A percentile compares a stretch with the other conserved stretches of the same genome.
Conservation (phyloP, 2,797 vertebrate species). For the Sternarchorhynchus goeldii region DNA sequence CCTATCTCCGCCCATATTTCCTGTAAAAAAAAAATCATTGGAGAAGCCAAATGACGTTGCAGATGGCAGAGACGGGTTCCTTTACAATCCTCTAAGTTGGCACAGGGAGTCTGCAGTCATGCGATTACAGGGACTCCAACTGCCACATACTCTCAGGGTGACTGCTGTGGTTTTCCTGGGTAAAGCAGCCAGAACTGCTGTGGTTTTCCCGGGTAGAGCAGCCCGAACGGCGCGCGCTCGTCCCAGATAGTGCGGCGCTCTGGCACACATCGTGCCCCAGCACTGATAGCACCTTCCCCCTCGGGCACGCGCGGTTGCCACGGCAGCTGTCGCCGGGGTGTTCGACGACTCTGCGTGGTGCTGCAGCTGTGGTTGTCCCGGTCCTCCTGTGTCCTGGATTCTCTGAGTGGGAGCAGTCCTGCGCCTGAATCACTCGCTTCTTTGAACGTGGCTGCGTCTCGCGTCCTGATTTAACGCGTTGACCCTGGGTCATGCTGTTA, state of each 20-base stretch:
- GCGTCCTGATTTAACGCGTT: conserved; percentile 35
- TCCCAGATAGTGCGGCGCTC: conserved; percentile 63
- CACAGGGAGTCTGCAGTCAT: conserved; percentile 46
- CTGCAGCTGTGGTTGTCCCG: conserved; percentile 74
- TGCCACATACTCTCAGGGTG: conserved; percentile 34
- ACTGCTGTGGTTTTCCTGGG: conserved; percentile 53
- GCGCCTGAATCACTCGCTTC: conserved; percentile 53
- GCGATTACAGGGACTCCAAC: conserved; percentile 58
- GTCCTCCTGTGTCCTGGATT: conserved; percentile 68
- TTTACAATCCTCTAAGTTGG: conserved; percentile 51
- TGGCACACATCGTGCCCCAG: conserved; percentile 36
- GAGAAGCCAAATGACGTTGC: conserved; percentile 36
- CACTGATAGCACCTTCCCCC: conserved; percentile 53
- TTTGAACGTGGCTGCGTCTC: conserved; percentile 59
- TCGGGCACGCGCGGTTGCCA: conserved; percentile 65
- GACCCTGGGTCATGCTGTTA: neutral
- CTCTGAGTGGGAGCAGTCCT: conserved; percentile 67
- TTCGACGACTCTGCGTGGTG: conserved; percentile 59
- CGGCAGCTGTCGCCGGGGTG: conserved; percentile 63
- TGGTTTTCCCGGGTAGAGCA: conserved; percentile 22
- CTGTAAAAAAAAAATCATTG: conserved; percentile 24
- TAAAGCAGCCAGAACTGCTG: conserved; percentile 47
- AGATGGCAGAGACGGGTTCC: conserved; percentile 39
- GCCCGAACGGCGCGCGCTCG: conserved; percentile 31
- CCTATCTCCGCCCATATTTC: conserved; percentile 22